Evolutionary conservation across 1,140 invertebrate genomes (phyloP), one percentile per base, ranked within the genome.

Genomic region (Drosophila fuyamai): DNA sequence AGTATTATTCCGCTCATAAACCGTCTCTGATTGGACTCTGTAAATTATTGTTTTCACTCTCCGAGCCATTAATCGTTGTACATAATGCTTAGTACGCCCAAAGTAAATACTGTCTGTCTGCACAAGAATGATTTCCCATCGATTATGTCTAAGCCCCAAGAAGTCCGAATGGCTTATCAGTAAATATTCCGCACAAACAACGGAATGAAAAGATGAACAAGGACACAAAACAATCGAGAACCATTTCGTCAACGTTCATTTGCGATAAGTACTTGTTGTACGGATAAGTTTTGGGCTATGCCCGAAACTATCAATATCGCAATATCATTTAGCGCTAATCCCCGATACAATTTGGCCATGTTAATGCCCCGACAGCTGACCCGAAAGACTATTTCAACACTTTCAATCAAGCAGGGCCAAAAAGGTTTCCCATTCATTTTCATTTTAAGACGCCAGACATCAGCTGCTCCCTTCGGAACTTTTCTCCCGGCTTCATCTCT

Each of bases 341-440:
- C 59, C 59, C 51, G 44, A 68, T 77, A 76, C 63, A 77, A 77
- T 76, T 61, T 61, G 55, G 73, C 55, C 53, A 76, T 56, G 57
- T 68, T 76, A 71, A 71, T 71, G 68, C 68, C 53, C 36, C 53
- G 73, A 76, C 72, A 76, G 62, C 72, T 67, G 73, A 76, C 72
- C 74, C 74, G 54, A 77, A 77, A 77, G 62, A 76, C 73, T 50
- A 56, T 54, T 76, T 77, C 73, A 77, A 77, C 75, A 77, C 75
- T 77, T 76, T 76, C 73, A 77, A 77, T 77, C 75, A 76, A 77
- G 63, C 53, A 57, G 51, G 73, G 41, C 51, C 57, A 68, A 70
- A 77, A 76, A 61, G 73, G 75, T 54, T 76, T 77, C 55, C 67
- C 73, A 76, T 77, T 77, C 75, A 77, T 77, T 77, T 77, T 76